A percentile compares a stretch with the other conserved stretches of the same genome.
Conservation (phyloP, 2,113 vertebrate genomes). For the Enhydra lutris region DNA sequence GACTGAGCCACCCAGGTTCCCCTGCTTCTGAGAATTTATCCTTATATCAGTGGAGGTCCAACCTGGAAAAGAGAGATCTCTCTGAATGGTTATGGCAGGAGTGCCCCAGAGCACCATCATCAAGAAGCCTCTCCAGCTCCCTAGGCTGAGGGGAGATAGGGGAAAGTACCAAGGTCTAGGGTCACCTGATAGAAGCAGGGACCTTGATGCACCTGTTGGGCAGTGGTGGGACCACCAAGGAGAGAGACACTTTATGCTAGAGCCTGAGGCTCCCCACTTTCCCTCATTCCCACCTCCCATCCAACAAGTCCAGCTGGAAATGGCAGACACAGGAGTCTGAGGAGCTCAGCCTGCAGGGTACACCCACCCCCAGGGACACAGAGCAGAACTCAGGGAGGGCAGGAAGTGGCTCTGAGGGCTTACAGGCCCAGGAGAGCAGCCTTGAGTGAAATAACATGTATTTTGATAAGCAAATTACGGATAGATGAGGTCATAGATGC, state of each 20-base stretch:
- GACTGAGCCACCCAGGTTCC: too few species aligned
- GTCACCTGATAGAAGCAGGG: neutral
- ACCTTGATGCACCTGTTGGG: neutral
- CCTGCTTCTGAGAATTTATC: neutral
- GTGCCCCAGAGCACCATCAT: neutral
- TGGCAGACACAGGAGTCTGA: neutral
- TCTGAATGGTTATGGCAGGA: neutral
- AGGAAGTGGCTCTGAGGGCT: neutral
- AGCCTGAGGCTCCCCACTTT: too few species aligned
- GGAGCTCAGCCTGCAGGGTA: neutral
- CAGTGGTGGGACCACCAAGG: neutral
- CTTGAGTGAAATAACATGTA: neutral
- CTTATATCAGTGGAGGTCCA: neutral
- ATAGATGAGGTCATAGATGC: neutral
- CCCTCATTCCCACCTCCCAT: neutral
- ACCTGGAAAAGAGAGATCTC: neutral
- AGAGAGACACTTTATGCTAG: neutral
- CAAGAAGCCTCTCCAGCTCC: neutral
- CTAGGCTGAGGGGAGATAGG: neutral
- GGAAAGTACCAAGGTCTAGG: neutral
- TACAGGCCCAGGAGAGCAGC: neutral
- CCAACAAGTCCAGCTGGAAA: neutral
- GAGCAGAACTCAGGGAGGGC: neutral
- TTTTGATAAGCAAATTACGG: neutral
- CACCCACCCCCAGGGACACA: too few species aligned